Evolutionary conservation across 2,888 invertebrate genomes (phyloP).

Genomic region (Formica aserva): DNA sequence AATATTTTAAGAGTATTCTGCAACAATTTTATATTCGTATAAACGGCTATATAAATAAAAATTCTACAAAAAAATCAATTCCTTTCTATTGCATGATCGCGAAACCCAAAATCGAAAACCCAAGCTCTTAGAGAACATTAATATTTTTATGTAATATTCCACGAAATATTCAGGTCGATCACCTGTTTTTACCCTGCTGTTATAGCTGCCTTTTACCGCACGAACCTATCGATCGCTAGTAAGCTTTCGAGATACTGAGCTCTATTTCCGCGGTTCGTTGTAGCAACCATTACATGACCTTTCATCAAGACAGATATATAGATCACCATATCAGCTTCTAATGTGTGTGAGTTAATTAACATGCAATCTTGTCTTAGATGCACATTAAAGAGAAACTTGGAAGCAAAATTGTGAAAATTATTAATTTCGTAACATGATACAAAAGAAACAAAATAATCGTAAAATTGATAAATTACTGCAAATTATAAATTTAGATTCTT

Average conservation of each 20-base stretch:
- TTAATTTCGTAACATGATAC: neutral
- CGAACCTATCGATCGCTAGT: conserved; percentile 71
- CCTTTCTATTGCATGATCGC: neutral
- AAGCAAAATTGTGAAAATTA: neutral
- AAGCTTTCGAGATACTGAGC: conserved; percentile 68
- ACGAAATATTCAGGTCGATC: conserved; percentile 72
- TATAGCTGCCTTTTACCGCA: conserved; percentile 63
- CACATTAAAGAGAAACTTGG: neutral
- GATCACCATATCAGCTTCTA: conserved; percentile 11
- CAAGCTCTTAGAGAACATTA: conserved; percentile 14
- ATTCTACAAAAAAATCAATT: neutral
- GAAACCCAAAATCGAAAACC: conserved; percentile 12
- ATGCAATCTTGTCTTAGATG: conserved; percentile 24
- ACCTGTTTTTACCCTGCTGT: conserved; percentile 64
- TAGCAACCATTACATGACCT: conserved; percentile 53
- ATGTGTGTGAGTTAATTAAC: conserved; percentile 24
- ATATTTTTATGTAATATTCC: conserved; percentile 57
- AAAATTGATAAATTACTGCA: too few species aligned
- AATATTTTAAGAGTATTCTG: neutral
- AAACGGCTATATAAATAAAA: neutral
- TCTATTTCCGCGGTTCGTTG: conserved; percentile 69
- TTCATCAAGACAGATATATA: conserved; percentile 28
- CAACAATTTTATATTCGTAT: neutral
- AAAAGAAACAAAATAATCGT: too few species aligned
- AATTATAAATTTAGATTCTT: neutral